phyloP scores from a whole-genome alignment of 2,888 invertebrate genomes.

The Muscina levida region DNA sequence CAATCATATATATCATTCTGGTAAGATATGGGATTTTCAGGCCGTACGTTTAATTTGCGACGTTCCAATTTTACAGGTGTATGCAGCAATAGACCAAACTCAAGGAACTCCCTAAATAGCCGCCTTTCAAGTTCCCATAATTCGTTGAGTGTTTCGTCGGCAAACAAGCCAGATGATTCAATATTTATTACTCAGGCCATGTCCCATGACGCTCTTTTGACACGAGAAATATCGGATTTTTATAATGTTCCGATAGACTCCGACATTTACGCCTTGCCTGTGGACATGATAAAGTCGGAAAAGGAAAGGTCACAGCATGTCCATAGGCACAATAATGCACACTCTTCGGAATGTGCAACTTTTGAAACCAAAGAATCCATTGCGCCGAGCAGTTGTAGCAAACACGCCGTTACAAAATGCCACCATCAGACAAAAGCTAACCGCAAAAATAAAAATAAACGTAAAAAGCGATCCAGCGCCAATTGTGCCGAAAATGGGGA shows the following conservation, averaged over 20 bases:
- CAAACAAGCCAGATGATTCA: conserved; percentile 90
- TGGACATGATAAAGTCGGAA: conserved; percentile 84
- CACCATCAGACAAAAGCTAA: conserved; percentile 72
- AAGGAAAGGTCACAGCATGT: conserved; percentile 74
- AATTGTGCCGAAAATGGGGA: conserved; percentile 72
- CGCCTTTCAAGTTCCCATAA: conserved; percentile 92
- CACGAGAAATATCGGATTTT: conserved; percentile 90
- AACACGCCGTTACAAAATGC: conserved; percentile 63
- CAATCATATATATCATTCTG: conserved; percentile 71
- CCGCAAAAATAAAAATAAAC: conserved; percentile 76
- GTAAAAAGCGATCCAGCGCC: conserved; percentile 76
- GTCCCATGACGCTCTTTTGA: conserved; percentile 90
- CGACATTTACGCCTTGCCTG: conserved; percentile 92
- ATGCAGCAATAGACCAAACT: conserved; percentile 84
- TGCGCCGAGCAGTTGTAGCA: conserved; percentile 51
- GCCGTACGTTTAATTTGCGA: neutral
- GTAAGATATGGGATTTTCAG: conserved; percentile 58
- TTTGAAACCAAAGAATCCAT: conserved; percentile 55
- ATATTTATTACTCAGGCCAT: conserved; percentile 94
- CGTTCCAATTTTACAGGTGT: conserved; percentile 53
- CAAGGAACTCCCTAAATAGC: conserved; percentile 88
- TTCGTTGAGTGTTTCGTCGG: conserved; percentile 85
- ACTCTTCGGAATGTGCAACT: conserved; percentile 41
- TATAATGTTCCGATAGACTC: conserved; percentile 94
- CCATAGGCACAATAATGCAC: conserved; percentile 44